Conservation (phyloP, 2,113 vertebrate species). For the Lycocorax pyrrhopterus region DNA sequence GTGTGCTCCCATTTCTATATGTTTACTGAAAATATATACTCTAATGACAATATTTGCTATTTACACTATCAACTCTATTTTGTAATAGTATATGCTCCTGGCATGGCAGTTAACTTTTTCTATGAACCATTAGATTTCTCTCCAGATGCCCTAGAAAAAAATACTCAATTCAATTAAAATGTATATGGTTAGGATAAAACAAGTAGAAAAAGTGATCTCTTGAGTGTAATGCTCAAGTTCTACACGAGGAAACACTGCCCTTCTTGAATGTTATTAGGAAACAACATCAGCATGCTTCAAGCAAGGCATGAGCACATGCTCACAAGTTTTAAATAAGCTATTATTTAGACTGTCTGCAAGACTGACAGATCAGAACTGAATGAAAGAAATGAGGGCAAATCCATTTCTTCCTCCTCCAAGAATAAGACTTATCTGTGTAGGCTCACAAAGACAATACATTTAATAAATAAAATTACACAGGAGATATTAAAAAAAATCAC, state of each 20-base stretch:
- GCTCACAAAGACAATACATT: neutral
- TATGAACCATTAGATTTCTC: neutral
- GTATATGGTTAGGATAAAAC: neutral
- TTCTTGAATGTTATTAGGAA: neutral
- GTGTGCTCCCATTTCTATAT: neutral
- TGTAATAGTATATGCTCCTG: neutral
- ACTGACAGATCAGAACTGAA: neutral
- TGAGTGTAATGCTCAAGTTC: neutral
- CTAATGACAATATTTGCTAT: neutral
- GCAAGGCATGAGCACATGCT: neutral
- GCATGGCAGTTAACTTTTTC: neutral
- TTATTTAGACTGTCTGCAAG: neutral
- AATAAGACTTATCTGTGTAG: neutral
- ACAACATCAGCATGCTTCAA: neutral
- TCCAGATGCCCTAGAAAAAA: neutral
- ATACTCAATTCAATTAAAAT: neutral
- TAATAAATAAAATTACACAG: neutral
- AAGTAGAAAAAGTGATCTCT: neutral
- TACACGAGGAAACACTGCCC: neutral
- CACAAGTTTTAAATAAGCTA: neutral
- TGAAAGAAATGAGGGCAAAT: neutral
- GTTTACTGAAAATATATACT: neutral
- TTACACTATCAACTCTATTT: neutral
- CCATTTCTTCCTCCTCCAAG: neutral
- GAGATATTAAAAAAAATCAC: neutral